Percentiles rank a stretch among this genome's conserved stretches.
Conservation (phyloP, 2,888 invertebrate genomes). For the Cylloceria caligata region DNA sequence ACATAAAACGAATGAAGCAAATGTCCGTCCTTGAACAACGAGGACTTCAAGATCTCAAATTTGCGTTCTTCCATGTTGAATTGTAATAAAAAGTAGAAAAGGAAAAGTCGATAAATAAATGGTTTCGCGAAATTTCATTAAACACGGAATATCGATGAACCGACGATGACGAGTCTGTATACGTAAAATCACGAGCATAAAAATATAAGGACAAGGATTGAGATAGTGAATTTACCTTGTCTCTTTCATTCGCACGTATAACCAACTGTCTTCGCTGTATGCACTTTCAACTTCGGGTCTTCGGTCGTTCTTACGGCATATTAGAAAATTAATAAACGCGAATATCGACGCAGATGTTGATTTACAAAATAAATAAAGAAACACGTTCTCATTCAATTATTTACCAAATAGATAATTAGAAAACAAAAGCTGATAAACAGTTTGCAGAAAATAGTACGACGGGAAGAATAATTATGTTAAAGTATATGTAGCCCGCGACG, state of each 20-base stretch:
- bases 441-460: conserved; percentile 15
- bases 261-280: conserved; percentile 76
- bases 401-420: conserved; percentile 69
- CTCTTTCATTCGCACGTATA: conserved; percentile 75
- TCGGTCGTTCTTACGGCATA: conserved; percentile 72
- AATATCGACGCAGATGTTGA: conserved; percentile 67
- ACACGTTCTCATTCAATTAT: conserved; percentile 66
- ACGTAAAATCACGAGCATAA: conserved; percentile 54
- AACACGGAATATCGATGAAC: conserved; percentile 6
- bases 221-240: conserved; percentile 71
- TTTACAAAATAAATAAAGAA: conserved; percentile 54
- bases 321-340: conserved; percentile 75
- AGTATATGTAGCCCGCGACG: background rate
- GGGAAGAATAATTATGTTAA: background rate
- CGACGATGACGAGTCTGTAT: conserved; percentile 26
- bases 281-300: conserved; percentile 69
- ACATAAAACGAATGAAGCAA: conserved; percentile 70
- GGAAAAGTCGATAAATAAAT: background rate
- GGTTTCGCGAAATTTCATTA: background rate
- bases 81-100: conserved; percentile 4
- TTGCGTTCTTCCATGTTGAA: background rate
- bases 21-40: conserved; percentile 46
- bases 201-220: conserved; percentile 64
- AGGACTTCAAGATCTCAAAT: conserved; percentile 1
- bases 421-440: conserved; percentile 1